Evolutionary conservation across 2,113 vertebrate genomes (phyloP).

Genomic region (Malurus melanocephalus): DNA sequence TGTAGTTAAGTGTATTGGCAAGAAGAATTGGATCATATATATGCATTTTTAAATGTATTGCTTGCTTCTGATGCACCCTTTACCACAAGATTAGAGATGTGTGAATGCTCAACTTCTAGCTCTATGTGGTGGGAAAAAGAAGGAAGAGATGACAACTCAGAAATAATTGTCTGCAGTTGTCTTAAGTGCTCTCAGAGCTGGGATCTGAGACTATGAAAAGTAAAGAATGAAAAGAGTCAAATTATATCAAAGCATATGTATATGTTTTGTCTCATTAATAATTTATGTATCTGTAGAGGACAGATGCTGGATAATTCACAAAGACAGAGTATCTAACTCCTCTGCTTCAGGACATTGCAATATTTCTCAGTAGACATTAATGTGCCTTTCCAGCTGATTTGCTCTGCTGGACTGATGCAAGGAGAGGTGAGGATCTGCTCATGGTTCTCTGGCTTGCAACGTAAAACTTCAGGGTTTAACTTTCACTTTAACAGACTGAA

Average conservation of each 20-base stretch:
- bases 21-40: not conserved
- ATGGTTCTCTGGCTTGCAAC: not conserved
- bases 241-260: not conserved
- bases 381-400: not conserved
- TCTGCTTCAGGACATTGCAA: not conserved
- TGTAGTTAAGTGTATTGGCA: not conserved
- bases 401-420: not conserved
- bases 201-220: not conserved
- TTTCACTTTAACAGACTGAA: not conserved
- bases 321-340: not conserved
- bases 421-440: not conserved
- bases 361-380: not conserved
- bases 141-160: not conserved
- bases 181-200: not conserved
- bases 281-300: not conserved
- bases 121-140: not conserved
- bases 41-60: not conserved
- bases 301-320: not conserved
- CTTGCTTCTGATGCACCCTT: not conserved
- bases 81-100: not conserved
- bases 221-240: not conserved
- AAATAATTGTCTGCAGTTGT: not conserved
- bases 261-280: not conserved
- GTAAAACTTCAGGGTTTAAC: not conserved
- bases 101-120: accelerated